Percentiles rank a stretch among this genome's conserved stretches.
phyloP scores from a whole-genome alignment of 2,797 vertebrate genomes.

The Artibeus lituratus region DNA sequence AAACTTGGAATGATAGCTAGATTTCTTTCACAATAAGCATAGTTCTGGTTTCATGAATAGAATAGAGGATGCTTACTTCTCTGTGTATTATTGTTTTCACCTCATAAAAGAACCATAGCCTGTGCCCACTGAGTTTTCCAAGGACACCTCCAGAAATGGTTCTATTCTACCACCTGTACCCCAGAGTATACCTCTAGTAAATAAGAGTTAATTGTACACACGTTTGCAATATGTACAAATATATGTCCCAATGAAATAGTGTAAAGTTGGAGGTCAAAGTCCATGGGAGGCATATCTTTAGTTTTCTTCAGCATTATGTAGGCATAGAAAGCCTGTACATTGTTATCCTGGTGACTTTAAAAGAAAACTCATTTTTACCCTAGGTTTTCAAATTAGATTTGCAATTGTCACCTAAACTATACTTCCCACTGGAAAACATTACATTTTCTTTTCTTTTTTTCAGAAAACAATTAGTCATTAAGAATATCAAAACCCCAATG shows the following conservation, averaged over 20 bases:
- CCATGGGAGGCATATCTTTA: not conserved
- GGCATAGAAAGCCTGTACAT: not conserved
- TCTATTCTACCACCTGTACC: not conserved
- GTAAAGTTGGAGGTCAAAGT: not conserved
- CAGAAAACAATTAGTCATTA: constrained; percentile 73
- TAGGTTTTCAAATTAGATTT: constrained; percentile 55
- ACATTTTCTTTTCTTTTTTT: constrained; percentile 63
- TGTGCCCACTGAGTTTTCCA: not conserved
- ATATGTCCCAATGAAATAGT: not conserved
- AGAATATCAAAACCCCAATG: constrained; percentile 61
- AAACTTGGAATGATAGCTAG: not conserved
- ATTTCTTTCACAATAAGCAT: not conserved
- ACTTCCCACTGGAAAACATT: constrained; percentile 47
- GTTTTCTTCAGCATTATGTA: not conserved
- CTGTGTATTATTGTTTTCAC: not conserved
- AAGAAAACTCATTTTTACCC: constrained; percentile 28
- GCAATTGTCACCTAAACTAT: constrained; percentile 42
- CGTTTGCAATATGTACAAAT: not conserved
- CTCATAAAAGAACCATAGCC: not conserved
- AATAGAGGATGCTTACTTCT: not conserved
- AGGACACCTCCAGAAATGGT: not conserved
- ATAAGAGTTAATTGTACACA: not conserved
- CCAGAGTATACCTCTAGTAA: not conserved
- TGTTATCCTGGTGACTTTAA: constrained; percentile 29
- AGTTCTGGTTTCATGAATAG: not conserved